phyloP scores from a whole-genome alignment of 2,797 vertebrate genomes.

The Tangara arthus region DNA sequence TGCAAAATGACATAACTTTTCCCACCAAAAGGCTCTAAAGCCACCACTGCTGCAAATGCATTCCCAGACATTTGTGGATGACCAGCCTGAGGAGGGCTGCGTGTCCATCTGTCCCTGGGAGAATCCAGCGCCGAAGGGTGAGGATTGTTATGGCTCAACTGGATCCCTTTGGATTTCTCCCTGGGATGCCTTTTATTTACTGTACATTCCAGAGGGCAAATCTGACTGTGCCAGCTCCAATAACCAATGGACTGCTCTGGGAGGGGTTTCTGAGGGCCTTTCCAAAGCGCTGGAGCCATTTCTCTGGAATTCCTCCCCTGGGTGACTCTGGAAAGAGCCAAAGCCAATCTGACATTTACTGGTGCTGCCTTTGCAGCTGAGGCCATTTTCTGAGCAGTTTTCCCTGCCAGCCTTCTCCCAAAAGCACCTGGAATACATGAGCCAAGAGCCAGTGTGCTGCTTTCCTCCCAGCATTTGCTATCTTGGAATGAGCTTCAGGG shows the following conservation, averaged over 20 bases:
- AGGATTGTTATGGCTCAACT: not conserved
- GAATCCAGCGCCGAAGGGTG: accelerated
- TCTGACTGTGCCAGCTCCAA: not conserved
- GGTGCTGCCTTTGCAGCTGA: not conserved
- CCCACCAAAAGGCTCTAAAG: not conserved
- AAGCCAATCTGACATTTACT: not conserved
- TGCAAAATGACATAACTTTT: not conserved
- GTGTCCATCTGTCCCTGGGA: accelerated
- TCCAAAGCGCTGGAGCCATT: not conserved
- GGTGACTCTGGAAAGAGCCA: not conserved
- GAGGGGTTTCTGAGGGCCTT: not conserved
- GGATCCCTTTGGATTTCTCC: not conserved
- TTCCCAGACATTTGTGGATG: not conserved
- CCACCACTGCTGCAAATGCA: not conserved
- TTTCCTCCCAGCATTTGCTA: not conserved
- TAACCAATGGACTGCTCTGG: not conserved
- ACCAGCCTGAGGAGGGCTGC: not conserved
- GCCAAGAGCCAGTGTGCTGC: not conserved
- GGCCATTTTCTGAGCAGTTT: not conserved
- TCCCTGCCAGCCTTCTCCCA: not conserved
- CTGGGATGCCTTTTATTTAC: not conserved
- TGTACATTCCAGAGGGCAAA: not conserved
- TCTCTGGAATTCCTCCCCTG: not conserved
- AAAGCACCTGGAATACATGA: not conserved
- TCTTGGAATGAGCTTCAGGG: accelerated